Conservation (phyloP, 2,888 invertebrate genomes). For the Omphaloscelis lunosa region DNA sequence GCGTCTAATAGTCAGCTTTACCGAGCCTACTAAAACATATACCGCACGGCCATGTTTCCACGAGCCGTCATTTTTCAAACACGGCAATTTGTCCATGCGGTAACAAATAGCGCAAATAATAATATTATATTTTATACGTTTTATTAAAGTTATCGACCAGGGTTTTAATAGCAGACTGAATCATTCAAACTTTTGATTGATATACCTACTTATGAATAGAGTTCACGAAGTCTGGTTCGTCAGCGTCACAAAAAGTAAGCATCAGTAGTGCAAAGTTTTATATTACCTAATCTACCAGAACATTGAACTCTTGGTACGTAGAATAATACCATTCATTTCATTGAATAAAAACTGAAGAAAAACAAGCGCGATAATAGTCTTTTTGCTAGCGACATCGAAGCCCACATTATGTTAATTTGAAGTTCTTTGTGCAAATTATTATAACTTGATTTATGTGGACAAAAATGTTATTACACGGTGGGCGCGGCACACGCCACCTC, state of each 20-base stretch:
- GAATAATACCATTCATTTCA: background rate
- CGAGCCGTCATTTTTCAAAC: slow-evolving; percentile 27
- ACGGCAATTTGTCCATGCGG: slow-evolving; percentile 26
- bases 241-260: background rate
- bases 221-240: background rate
- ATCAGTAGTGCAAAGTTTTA: background rate
- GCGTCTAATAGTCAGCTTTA: slow-evolving; percentile 55
- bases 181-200: background rate
- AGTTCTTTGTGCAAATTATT: slow-evolving; percentile 81
- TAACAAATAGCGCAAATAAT: slow-evolving; percentile 14
- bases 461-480: slow-evolving; percentile 76
- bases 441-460: slow-evolving; percentile 79
- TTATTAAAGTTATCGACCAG: background rate
- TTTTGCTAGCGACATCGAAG: slow-evolving; percentile 65
- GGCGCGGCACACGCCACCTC: slow-evolving; percentile 77
- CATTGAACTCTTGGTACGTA: background rate
- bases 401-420: slow-evolving; percentile 75
- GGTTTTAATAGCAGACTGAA: background rate
- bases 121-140: slow-evolving; percentile 23
- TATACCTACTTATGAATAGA: background rate
- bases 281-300: background rate
- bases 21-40: slow-evolving; percentile 49
- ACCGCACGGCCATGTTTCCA: slow-evolving; percentile 29
- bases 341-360: slow-evolving; percentile 23
- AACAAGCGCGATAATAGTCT: slow-evolving; percentile 54